Evolutionary conservation across 2,113 vertebrate species (phyloP), one percentile per base, ranked within the genome.

Genomic region (Sclerurus mexicanus): DNA sequence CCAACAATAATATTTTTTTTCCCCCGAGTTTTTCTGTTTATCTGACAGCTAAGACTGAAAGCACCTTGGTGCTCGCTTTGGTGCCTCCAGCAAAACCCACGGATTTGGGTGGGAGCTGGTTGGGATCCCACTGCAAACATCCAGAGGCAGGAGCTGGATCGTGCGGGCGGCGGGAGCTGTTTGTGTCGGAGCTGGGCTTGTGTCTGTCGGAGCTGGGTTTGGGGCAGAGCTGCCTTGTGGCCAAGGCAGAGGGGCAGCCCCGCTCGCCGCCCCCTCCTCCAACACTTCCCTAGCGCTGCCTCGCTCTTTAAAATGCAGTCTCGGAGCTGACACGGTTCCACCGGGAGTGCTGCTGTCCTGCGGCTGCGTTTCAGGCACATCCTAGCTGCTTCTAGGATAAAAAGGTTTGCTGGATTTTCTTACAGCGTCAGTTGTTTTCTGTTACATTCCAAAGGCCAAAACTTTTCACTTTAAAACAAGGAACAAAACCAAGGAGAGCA

Each of bases 181-280:
- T 40, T 40, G 40, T 40, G 40, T 40, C 39, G 39, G 39, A 40
- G n/a, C n/a, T n/a, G n/a, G n/a, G n/a, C n/a, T n/a, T n/a, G n/a
- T n/a, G n/a, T n/a, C n/a, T n/a, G n/a, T 40, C 39, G 14, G 40
- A 42, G 14, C 40, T 42, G 40, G 40, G 89, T 77, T 84, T 81
- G 71, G 49, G 88, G 74, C 83, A 63, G 69, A 55, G 76, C 76
- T 91, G 89, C 76, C 68, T 80, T 78, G 82, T 69, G 75, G 85
- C 85, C 90, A 21, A 59, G 71, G 66, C 87, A 84, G 21, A 82
- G 94, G 94, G 84, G 71, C 93, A 93, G 82, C 82, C 35, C 55
- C 4, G 22, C 76, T 87, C 87, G 74, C 71, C 16, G 2, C 73
- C 87, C 64, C 74, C 91, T 77, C 84, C 50, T 39, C 33, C 89